Evolutionary conservation across 2,797 vertebrate species (phyloP).

Genomic region (Channallabes apus): DNA sequence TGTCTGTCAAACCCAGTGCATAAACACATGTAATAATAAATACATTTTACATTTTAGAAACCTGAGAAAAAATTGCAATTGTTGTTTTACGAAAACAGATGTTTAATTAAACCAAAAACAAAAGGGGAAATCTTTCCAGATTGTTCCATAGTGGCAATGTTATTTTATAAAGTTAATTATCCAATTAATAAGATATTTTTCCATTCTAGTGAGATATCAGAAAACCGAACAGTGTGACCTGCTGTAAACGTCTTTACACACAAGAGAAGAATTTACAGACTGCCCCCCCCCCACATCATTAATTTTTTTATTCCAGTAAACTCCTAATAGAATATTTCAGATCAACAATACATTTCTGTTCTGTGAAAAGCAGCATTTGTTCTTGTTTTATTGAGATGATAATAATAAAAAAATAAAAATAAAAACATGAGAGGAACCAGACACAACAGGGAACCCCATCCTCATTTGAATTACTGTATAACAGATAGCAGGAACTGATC

Average conservation of each 20-base stretch:
- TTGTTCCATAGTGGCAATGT: neutral
- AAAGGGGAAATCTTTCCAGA: neutral
- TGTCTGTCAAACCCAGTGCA: neutral
- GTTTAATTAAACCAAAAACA: neutral
- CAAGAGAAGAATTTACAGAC: too few relatives aligned
- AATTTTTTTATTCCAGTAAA: too few relatives aligned
- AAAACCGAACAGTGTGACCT: neutral
- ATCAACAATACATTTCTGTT: too few relatives aligned
- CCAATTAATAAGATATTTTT: neutral
- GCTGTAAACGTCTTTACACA: neutral
- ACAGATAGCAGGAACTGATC: too few relatives aligned
- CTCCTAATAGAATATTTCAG: too few relatives aligned
- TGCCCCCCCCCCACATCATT: too few relatives aligned
- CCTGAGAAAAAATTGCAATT: neutral
- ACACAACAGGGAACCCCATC: too few relatives aligned
- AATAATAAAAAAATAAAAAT: too few relatives aligned
- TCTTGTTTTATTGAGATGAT: too few relatives aligned
- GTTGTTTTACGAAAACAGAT: neutral
- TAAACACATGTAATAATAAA: neutral
- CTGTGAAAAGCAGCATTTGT: too few relatives aligned
- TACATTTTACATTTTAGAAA: neutral
- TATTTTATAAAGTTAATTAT: neutral
- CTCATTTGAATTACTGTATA: too few relatives aligned
- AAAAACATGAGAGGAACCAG: too few relatives aligned
- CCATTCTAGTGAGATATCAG: neutral